Conservation (phyloP, 1,140 invertebrate species). For the Drosophila pectinifera region DNA sequence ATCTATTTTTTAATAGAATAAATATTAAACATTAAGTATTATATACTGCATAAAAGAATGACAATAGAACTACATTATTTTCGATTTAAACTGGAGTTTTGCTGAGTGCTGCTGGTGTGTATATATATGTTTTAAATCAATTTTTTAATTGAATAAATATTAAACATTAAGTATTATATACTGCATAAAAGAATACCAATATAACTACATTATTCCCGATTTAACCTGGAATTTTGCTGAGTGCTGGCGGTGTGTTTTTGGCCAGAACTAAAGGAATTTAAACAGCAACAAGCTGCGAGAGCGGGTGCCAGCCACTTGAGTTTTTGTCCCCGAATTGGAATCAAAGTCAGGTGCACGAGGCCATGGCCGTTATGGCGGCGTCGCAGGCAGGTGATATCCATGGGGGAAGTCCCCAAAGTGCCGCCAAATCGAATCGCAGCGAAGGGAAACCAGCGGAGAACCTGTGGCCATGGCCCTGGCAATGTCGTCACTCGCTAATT, state of each 20-base stretch:
- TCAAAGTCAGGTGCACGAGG: slow-evolving; percentile 54
- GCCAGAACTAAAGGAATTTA: not conserved
- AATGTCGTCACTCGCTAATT: slow-evolving; percentile 50
- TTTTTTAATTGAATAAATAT: too few species aligned
- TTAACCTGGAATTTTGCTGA: not conserved
- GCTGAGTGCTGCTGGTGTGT: too few species aligned
- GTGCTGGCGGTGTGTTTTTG: not conserved
- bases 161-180: too few species aligned
- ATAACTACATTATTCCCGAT: too few species aligned
- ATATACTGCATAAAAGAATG: too few species aligned
- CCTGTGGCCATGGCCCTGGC: slow-evolving; percentile 48
- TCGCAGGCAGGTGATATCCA: not conserved
- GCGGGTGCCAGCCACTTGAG: slow-evolving; percentile 18
- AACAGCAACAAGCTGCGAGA: slow-evolving; percentile 24
- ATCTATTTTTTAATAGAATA: too few species aligned
- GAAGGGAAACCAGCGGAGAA: slow-evolving; percentile 16
- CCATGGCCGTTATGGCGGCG: slow-evolving; percentile 31
- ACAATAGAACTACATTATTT: too few species aligned
- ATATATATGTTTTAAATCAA: too few species aligned
- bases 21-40: too few species aligned
- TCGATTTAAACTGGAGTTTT: too few species aligned
- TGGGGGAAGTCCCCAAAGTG: slow-evolving; percentile 48
- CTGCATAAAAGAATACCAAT: not conserved
- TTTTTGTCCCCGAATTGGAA: slow-evolving; percentile 36
- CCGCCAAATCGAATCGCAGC: slow-evolving; percentile 37